Evolutionary conservation across 1,140 invertebrate species (phyloP), one percentile per base, ranked within the genome.

Genomic region (Augochlora pura): DNA sequence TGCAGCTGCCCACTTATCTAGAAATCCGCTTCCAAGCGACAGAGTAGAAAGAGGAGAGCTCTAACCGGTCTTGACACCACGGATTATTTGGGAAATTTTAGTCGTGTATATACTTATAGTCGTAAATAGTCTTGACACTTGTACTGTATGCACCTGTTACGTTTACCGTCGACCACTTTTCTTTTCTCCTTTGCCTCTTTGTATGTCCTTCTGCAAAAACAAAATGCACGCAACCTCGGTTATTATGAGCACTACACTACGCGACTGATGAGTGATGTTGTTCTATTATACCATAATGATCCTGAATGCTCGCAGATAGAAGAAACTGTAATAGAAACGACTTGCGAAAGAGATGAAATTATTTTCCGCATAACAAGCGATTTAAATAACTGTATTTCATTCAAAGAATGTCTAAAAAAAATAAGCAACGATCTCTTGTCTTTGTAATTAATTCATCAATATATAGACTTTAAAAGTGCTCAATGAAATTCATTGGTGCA

Each of bases 81-180:
- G 69, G 76, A 78, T 78, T 78, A 78, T 72, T 64, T 78, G 76
- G 69, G 76, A 78, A 64, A 78, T 5, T 63, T 63, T 57, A n/a
- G 63, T 46, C 42, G 42, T 77, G 27, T 71, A 7, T 77, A 57
- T 78, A 72, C 68, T 78, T 85, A 88, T 86, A 88, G 86, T 85
- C 82, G 89, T 87, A 90, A 83, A 88, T 91, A 90, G 90, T 91
- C 91, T 91, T 91, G 87, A 86, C 84, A 90, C 89, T 90, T 89
- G 87, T 90, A 87, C 84, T 85, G 80, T 86, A 86, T 84, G 84
- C 90, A 92, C 88, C 90, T 89, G 89, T 89, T 91, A 90, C 88
- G 89, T 91, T 88, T 92, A 92, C 86, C 89, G 88, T 84, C 88
- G 88, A 83, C 86, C 88, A 88, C 77, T 86, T 89, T 83, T 90